phyloP scores from a whole-genome alignment of 92 coral and sea anemone genomes.

The Pocillopora grandis region DNA sequence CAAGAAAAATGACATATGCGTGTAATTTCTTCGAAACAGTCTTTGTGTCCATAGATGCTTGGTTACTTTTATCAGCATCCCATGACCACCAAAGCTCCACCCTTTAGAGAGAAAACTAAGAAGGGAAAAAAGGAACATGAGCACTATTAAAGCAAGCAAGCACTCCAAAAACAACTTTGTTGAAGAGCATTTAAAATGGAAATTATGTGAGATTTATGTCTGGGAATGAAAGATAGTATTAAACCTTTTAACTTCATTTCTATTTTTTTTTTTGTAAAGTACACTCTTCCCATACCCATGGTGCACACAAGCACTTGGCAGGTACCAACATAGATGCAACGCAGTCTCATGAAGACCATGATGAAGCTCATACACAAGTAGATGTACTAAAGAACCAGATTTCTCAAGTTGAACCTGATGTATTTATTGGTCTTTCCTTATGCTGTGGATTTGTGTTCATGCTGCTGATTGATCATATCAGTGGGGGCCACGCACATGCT shows the following conservation, averaged over 20 bases:
- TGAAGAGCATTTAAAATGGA: too few species aligned
- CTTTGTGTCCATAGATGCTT: too few species aligned
- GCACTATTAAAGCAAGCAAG: too few species aligned
- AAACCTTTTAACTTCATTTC: not conserved
- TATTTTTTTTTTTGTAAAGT: not conserved
- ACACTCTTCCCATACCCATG: slow-evolving; percentile 23
- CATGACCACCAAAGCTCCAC: too few species aligned
- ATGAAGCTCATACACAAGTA: slow-evolving; percentile 41
- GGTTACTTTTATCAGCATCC: too few species aligned
- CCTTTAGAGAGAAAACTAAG: too few species aligned
- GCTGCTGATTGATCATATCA: slow-evolving; percentile 86
- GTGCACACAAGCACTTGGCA: slow-evolving; percentile 3
- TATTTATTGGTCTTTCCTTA: slow-evolving; percentile 92
- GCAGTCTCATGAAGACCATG: not conserved
- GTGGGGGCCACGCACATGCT: slow-evolving; percentile 97
- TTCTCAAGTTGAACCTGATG: slow-evolving; percentile 87
- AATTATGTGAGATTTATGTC: too few species aligned
- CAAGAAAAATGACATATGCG: too few species aligned
- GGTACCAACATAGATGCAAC: not conserved
- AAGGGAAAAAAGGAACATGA: too few species aligned
- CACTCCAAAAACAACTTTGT: too few species aligned
- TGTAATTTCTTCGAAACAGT: too few species aligned
- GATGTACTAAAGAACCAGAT: slow-evolving; percentile 58
- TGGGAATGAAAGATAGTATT: not conserved
- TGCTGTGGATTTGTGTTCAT: slow-evolving; percentile 95